phyloP scores from a whole-genome alignment of 2,797 vertebrate species.

The Periophthalmus magnuspinnatus region DNA sequence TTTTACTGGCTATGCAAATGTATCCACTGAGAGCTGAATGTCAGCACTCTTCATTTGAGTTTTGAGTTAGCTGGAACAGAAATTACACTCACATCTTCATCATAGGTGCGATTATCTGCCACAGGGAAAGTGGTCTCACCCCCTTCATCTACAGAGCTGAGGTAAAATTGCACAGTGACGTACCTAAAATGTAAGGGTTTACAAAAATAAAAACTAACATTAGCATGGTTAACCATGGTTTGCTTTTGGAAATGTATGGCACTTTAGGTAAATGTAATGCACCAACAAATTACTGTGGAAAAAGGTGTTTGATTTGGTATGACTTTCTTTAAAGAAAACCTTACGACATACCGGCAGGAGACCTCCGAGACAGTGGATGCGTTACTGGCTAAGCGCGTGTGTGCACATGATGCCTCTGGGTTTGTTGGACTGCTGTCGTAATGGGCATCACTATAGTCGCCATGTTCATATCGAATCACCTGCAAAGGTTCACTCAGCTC shows the following conservation, averaged over 20 bases:
- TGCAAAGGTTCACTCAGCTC: conserved; percentile 93
- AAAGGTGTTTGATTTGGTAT: not conserved
- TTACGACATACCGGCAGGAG: conserved; percentile 67
- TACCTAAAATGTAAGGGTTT: conserved; percentile 77
- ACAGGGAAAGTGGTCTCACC: conserved; percentile 94
- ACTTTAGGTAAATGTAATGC: too few relatives aligned
- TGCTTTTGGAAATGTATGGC: too few relatives aligned
- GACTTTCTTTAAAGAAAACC: not conserved
- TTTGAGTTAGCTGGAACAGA: not conserved
- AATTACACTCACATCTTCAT: conserved; percentile 84
- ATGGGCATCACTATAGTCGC: conserved; percentile 91
- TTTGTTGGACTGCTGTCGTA: conserved; percentile 89
- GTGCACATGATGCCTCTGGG: conserved; percentile 86
- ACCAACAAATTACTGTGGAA: not conserved
- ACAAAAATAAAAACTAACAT: not conserved
- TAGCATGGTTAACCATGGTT: too few relatives aligned
- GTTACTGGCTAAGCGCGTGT: conserved; percentile 89
- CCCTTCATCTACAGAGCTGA: conserved; percentile 89
- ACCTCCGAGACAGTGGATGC: conserved; percentile 73
- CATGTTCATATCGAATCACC: conserved; percentile 88
- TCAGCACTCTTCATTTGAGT: too few relatives aligned
- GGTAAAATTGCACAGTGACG: conserved; percentile 88
- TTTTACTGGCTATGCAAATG: too few relatives aligned
- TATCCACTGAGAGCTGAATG: too few relatives aligned
- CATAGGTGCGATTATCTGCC: conserved; percentile 94